These are phyloP conservation scores for Setipinna tenuifilis DNA, from an alignment of 2,797 vertebrate genomes.

Conservation along the genomic window DNA sequence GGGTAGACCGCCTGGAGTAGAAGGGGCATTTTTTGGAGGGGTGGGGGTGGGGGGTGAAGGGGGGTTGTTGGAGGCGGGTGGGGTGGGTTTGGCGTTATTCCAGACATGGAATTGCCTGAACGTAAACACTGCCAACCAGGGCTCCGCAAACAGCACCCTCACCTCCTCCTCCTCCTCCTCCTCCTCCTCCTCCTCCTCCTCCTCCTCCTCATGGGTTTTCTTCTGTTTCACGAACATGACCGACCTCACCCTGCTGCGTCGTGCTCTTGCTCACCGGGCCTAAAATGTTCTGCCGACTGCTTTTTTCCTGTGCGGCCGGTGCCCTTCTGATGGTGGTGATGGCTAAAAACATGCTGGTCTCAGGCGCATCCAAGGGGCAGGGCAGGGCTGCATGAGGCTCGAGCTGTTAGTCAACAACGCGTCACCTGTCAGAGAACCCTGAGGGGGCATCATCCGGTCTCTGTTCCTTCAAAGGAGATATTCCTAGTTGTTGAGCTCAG, in stretches of 20 bases:
- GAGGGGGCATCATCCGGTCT: background rate
- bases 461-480: background rate
- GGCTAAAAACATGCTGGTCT: background rate
- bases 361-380: background rate
- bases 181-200: too few species aligned
- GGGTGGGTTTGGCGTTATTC: background rate
- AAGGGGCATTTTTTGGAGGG: background rate
- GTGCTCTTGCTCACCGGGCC: background rate
- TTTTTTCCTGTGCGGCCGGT: background rate
- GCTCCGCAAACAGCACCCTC: constrained; percentile 14
- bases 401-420: background rate
- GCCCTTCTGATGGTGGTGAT: background rate
- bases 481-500: constrained; percentile 8
- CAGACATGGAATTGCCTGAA: constrained; percentile 1
- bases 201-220: background rate
- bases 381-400: background rate
- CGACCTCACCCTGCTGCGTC: background rate
- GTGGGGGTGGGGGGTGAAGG: background rate
- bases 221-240: background rate
- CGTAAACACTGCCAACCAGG: constrained; percentile 9
- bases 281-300: background rate
- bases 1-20: background rate
- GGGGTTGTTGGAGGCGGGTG: too few species aligned
- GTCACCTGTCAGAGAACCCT: constrained; percentile 12
- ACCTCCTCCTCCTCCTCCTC: background rate